These are phyloP conservation scores for Lophotis ruficrista DNA, from an alignment of 2,113 vertebrate species.

Conservation along the genomic window DNA sequence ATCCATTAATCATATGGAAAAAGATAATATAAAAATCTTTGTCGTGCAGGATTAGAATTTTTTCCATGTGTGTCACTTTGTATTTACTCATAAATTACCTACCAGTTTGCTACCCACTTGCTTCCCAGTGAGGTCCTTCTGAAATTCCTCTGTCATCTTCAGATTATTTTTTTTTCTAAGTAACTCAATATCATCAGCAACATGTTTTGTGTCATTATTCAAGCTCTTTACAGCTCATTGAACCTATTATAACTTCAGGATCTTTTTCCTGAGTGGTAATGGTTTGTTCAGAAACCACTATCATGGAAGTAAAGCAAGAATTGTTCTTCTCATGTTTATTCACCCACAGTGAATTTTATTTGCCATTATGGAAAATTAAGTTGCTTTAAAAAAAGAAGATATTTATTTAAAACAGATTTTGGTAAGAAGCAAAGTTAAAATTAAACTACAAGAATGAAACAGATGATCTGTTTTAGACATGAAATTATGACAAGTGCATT, in stretches of 20 bases:
- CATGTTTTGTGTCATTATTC: neutral
- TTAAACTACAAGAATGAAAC: neutral
- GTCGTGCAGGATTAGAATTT: neutral
- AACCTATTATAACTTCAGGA: neutral
- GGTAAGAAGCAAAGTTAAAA: neutral
- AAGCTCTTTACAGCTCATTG: conserved; percentile 22
- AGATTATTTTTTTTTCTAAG: neutral
- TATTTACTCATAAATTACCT: neutral
- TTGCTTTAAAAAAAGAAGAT: neutral
- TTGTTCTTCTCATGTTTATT: neutral
- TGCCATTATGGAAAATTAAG: neutral
- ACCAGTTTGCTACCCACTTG: neutral
- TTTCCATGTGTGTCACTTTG: neutral
- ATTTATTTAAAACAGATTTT: neutral
- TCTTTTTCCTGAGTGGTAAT: neutral
- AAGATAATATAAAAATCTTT: neutral
- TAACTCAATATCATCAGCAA: neutral
- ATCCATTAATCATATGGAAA: neutral
- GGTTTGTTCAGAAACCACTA: neutral
- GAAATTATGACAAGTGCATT: neutral
- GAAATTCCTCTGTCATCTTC: neutral
- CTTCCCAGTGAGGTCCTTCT: neutral
- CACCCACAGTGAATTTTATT: neutral
- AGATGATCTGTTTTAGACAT: neutral
- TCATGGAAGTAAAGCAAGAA: neutral